Base-by-base conservation (phyloP, 37 sponge, comb jelly and placozoan species). In the Bolinopsis microptera region DNA sequence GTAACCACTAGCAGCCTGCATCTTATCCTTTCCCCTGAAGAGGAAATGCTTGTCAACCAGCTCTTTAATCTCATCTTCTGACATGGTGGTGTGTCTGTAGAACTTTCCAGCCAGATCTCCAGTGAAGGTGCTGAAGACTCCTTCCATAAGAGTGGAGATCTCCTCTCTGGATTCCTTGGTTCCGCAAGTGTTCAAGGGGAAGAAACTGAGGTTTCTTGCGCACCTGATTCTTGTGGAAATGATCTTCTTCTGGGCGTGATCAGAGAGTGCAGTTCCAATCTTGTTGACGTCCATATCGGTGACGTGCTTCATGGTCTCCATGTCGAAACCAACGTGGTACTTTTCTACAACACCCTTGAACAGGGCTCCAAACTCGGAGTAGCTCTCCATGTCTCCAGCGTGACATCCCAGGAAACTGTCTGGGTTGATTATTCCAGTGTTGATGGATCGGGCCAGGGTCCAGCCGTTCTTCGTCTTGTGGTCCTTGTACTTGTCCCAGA, bases 1-100 rank as follows among this genome's bases (percentile, higher is more conserved):
- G 83, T 95, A 95, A 23, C 95, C 95, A 69, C 76, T 69, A 0
- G 95, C 95, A 93, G 95, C 95, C 83, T 95, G 95, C 94, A 95
- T 94, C 39, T 94, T 93, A 72, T 95, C 94, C 35, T 76, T 93
- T 0, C 95, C 95, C 0, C 93, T 18, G 93, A 95, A 95, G 0
- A 95, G 93, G 94, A 94, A 95, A 35, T 95, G 95, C 40, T 95
- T 94, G 69, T 95, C 94, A 16, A 95, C 83, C 41, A 94, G 69
- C 38, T 95, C 92, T 38, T 95, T 83, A 23, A 38, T 88, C 72
- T 95, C 93, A 27, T 94, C 94, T 0, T 61, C 69, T 22, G 94
- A 68, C 95, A 95, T 95, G 34, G 93, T 93, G 69, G 95, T 69
- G 61, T 94, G 94, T 1, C 76, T 93, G 94, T 69, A 94, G 93